Conservation (phyloP, 2,888 invertebrate genomes). For the Leucoma salicis region DNA sequence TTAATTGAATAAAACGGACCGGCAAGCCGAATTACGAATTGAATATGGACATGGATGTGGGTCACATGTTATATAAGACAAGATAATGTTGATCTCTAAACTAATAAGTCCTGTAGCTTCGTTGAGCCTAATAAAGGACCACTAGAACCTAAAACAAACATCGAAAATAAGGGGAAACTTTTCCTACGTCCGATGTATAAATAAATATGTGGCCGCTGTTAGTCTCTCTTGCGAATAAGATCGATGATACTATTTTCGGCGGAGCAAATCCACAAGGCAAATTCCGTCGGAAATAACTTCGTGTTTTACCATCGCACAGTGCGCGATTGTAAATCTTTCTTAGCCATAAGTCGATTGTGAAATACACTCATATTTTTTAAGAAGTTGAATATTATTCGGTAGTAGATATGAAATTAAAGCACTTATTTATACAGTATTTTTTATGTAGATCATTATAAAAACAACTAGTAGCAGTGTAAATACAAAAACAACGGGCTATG, state of each 20-base stretch:
- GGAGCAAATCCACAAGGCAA: constrained; percentile 71
- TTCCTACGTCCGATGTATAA: constrained; percentile 47
- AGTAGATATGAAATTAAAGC: too few species aligned
- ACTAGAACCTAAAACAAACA: not conserved
- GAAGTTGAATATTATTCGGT: too few species aligned
- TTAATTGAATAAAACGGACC: constrained; percentile 75
- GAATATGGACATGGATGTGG: constrained; percentile 35
- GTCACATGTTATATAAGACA: not conserved
- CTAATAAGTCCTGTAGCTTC: not conserved
- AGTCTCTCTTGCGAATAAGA: constrained; percentile 68
- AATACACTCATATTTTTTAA: constrained; percentile 60
- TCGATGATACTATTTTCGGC: constrained; percentile 76
- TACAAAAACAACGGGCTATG: constrained; percentile 30
- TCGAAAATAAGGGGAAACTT: constrained; percentile 38
- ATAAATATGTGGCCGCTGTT: constrained; percentile 63
- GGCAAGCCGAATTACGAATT: constrained; percentile 61
- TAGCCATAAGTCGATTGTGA: constrained; percentile 62
- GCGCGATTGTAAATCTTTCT: constrained; percentile 68
- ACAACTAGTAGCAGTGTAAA: constrained; percentile 25
- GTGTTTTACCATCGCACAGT: constrained; percentile 60
- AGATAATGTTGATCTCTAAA: not conserved
- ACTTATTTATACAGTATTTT: constrained; percentile 39
- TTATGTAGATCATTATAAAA: constrained; percentile 39
- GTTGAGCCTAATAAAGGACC: not conserved
- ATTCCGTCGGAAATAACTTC: constrained; percentile 75